These are phyloP conservation scores for Drosophila pegasa DNA, from an alignment of 2,888 invertebrate species.

Conservation along the genomic window DNA sequence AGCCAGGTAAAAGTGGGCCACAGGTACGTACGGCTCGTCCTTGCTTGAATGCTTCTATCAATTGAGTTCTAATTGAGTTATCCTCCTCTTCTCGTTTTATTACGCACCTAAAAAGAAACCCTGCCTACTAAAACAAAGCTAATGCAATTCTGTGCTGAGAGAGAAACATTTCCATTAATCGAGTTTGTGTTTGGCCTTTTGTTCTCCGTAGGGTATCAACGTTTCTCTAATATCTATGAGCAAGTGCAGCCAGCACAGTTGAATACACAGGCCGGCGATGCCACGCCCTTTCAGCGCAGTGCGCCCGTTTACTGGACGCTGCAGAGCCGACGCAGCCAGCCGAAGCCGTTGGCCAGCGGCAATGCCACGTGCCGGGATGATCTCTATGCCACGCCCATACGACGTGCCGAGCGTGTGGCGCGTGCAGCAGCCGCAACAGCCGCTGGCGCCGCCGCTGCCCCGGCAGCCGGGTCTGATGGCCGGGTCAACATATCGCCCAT, in stretches of 20 bases:
- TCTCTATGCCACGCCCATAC: constrained; percentile 84
- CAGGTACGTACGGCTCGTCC: constrained; percentile 64
- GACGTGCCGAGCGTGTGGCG: constrained; percentile 81
- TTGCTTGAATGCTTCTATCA: constrained; percentile 53
- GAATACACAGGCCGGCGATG: constrained; percentile 51
- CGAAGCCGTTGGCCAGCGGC: constrained; percentile 61
- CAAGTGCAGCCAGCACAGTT: constrained; percentile 73
- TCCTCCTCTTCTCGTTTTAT: not conserved
- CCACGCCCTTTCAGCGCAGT: constrained; percentile 83
- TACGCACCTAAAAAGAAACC: constrained; percentile 40
- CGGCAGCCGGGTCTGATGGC: constrained; percentile 19
- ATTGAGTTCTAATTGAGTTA: constrained; percentile 13
- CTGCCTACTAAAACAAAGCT: constrained; percentile 45
- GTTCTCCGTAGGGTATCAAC: constrained; percentile 87
- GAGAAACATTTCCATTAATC: constrained; percentile 17
- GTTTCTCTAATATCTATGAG: constrained; percentile 86
- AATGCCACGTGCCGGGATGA: constrained; percentile 82
- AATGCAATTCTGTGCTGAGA: not conserved
- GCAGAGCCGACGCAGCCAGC: constrained; percentile 84
- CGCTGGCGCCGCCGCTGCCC: constrained; percentile 14
- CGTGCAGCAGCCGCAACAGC: constrained; percentile 65
- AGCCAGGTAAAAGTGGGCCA: constrained; percentile 36
- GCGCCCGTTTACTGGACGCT: constrained; percentile 87
- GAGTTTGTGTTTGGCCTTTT: not conserved
- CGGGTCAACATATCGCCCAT: constrained; percentile 87